Evolutionary conservation across 2,113 vertebrate species (phyloP), one percentile per base, ranked within the genome.

Genomic region (Aspiorhynchus laticeps): DNA sequence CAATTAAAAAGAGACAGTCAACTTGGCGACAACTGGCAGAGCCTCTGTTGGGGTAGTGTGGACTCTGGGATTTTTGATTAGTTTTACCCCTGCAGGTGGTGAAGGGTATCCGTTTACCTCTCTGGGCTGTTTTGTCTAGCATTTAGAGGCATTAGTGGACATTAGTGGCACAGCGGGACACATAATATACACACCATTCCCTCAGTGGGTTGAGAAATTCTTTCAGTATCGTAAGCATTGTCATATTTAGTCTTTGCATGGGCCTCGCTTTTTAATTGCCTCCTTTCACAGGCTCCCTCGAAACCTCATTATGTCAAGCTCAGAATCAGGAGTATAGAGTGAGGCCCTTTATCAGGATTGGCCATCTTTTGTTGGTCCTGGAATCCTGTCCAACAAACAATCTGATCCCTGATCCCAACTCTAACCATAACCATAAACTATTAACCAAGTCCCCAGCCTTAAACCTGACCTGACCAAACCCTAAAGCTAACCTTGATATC

Each of bases 211-310:
- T 65, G 31, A 85, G 38, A 78, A 89, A 90, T 82, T 79, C 78
- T 46, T 56, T 86, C 36, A 84, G 91, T 91, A 92, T 91, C 89
- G 83, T 92, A 90, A 92, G 89, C 87, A 89, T 84, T 77, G 85
- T 89, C 87, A 77, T 90, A 90, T 93, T 91, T 79, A 51, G 76
- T 79, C 76, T 79, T 33, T 56, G 73, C 73, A 26, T 75, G 24
- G 41, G 24, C n/a, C 6, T 75, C 24, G 0, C 41, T 26, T 46
- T 75, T 75, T 75, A 46, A 78, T 53, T 78, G 15, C 76, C 76
- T 78, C 26, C 17, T 56, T 12, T 56, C 19, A 56, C 76, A 78
- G 6, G 24, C 73, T 75, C 19, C n/a, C 12, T 46, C 5, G 1
- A 75, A 75, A 75, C 24, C 6, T 12, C 38, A 74, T 38, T 74